Base-by-base conservation (phyloP, 2,797 vertebrate species). In the Mergus octosetaceus region DNA sequence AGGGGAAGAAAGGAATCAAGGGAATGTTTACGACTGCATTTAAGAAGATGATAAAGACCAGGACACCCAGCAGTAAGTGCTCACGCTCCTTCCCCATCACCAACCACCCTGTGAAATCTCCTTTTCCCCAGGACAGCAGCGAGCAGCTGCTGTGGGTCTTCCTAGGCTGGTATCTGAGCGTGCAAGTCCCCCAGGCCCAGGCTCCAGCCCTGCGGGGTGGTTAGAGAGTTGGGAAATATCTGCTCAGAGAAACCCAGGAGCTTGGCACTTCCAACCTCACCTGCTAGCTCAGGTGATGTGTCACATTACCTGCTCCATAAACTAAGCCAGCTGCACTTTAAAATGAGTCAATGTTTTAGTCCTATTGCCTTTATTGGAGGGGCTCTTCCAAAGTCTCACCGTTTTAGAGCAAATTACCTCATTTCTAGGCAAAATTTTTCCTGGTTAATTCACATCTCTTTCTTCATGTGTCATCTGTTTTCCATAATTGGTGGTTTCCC, bases 51-150 rank as follows among this genome's bases (percentile, higher is more conserved):
- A 95, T 91, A 79, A 96, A 96, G 57, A n/a, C 11, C 57, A 95
- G 94, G 34, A 75, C 93, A 22, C 87, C 83, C 78, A 97, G 91
- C 84, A 93, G 97, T 97, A 96, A 97, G 96, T 94, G 45, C 27
- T 82, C 22, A 24, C 65, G 25, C 38, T 28, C 57, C 21, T 30
- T 77, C 18, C 34, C 70, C 82, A n/a, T 13, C 39, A 49, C 49
- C 10, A 56, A 53, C 30, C n/a, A 34, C 47, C 21, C 69, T 57
- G 25, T 72, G 58, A 75, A 58, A 24, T 66, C 41, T 56, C 27
- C n/a, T 69, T 27, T 86, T 51, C 11, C 30, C 34, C 28, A 21
- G 22, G 25, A 54, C 69, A 80, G 47, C 36, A 54, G 65, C 8
- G 11, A 76, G 54, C 65, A 80, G 45, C 54, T 34, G 0, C 0